Conservation (phyloP, 2,888 invertebrate genomes). For the Drosophila monieri region DNA sequence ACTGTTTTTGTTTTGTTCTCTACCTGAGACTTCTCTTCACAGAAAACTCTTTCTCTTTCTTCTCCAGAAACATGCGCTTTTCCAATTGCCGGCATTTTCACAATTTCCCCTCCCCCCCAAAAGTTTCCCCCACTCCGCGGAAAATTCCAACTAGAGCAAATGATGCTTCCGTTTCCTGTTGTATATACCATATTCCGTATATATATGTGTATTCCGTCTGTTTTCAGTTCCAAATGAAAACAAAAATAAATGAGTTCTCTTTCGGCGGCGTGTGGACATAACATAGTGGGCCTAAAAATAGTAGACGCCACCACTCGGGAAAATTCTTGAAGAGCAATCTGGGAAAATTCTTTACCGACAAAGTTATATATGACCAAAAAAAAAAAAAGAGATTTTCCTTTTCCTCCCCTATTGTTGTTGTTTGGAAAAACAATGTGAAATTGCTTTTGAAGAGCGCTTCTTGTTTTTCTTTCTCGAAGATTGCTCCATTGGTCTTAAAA, state of each 20-base stretch:
- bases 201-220: background rate
- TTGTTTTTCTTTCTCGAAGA: constrained; percentile 37
- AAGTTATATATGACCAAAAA: constrained; percentile 30
- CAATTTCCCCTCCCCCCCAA: background rate
- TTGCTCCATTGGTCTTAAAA: constrained; percentile 51
- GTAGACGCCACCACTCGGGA: constrained; percentile 33
- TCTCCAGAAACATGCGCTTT: constrained; percentile 64
- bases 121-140: background rate
- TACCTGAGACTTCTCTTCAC: background rate
- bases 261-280: constrained; percentile 1
- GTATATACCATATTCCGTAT: constrained; percentile 6
- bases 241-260: constrained; percentile 50
- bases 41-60: background rate
- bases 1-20: constrained; percentile 50
- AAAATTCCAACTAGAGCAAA: constrained; percentile 18
- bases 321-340: constrained; percentile 42
- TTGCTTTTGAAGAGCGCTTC: constrained; percentile 67
- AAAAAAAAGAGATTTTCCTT: constrained; percentile 30
- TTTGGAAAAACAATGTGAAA: constrained; percentile 62
- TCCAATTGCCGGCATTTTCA: constrained; percentile 72
- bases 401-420: constrained; percentile 8
- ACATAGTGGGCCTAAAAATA: constrained; percentile 56
- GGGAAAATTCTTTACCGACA: constrained; percentile 38
- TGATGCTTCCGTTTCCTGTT: constrained; percentile 44
- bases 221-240: constrained; percentile 37